These are phyloP conservation scores for Oxytorus armatus DNA, from an alignment of 2,888 invertebrate species.

Conservation along the genomic window DNA sequence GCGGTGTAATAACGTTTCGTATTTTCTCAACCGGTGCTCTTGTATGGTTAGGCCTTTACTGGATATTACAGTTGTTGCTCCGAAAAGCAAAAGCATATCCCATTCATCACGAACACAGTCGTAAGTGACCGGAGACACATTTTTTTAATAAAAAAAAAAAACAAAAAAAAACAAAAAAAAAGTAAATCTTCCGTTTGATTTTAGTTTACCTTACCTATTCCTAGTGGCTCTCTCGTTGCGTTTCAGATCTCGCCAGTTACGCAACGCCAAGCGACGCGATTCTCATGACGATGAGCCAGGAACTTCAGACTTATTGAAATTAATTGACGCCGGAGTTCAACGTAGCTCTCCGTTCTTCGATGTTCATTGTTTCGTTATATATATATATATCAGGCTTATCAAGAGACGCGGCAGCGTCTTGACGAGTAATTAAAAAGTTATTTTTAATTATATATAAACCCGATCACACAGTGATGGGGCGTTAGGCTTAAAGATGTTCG, in stretches of 20 bases:
- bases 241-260: constrained; percentile 86
- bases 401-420: no score
- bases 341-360: constrained; percentile 33
- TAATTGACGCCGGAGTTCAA: constrained; percentile 47
- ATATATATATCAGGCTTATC: no score
- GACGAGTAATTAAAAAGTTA: no score
- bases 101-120: constrained; percentile 80
- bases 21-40: constrained; percentile 90
- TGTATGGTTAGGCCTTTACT: constrained; percentile 82
- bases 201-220: constrained; percentile 22
- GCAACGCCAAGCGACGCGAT: constrained; percentile 89
- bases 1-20: constrained; percentile 89
- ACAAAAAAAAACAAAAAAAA: constrained; percentile 5
- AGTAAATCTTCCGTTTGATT: background rate
- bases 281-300: constrained; percentile 86
- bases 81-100: constrained; percentile 79
- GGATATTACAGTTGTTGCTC: constrained; percentile 79
- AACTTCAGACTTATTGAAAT: constrained; percentile 81
- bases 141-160: constrained; percentile 20
- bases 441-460: no score
- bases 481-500: no score
- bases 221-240: constrained; percentile 62
- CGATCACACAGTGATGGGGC: constrained; percentile 14
- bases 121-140: constrained; percentile 78
- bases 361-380: constrained; percentile 24